Base-by-base conservation (phyloP, 1,140 invertebrate species). In the Leptinotarsa defecta region DNA sequence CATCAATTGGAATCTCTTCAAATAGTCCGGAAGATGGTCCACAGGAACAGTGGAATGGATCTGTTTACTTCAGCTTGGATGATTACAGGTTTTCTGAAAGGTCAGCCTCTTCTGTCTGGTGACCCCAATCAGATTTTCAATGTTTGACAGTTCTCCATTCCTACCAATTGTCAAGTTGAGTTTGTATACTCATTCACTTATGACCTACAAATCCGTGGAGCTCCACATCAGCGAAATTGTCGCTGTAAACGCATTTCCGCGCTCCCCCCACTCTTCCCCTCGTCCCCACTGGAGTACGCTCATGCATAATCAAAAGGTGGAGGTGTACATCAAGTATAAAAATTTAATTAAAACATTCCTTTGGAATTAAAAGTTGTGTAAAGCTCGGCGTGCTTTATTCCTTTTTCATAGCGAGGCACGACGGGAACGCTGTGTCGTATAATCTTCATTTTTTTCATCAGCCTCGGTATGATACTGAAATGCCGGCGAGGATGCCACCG, bases 311-410 rank as follows among this genome's bases (percentile, higher is more conserved):
- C 52, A 57, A 57, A 57, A 57, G 52, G 52, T 57, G n/a, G 52
- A 57, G 52, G 52, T 57, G 52, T 57, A 57, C 52, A 19, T 57
- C 52, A 57, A 57, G 52, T 57, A 57, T 57, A 57, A 57, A 57
- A 57, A 57, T 57, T 57, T 57, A 57, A 57, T 57, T 57, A 57
- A 57, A 57, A 57, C 52, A 57, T 57, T 57, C 52, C 52, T 57
- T 57, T 15, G 52, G 52, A 57, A 57, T 57, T 57, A 57, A 57
- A 57, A 57, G 52, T 57, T 57, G 52, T 19, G 52, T 17, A 57
- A 57, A 57, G n/a, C 52, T 57, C 17, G 3, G 52, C 52, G 34
- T 11, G 34, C 34, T 43, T 43, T 43, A 43, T 43, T 43, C 34
- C 8, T 43, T 43, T 43, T 43, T 43, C 34, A 43, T 8, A 8